phyloP scores from a whole-genome alignment of 2,113 vertebrate species.

The Puma concolor region DNA sequence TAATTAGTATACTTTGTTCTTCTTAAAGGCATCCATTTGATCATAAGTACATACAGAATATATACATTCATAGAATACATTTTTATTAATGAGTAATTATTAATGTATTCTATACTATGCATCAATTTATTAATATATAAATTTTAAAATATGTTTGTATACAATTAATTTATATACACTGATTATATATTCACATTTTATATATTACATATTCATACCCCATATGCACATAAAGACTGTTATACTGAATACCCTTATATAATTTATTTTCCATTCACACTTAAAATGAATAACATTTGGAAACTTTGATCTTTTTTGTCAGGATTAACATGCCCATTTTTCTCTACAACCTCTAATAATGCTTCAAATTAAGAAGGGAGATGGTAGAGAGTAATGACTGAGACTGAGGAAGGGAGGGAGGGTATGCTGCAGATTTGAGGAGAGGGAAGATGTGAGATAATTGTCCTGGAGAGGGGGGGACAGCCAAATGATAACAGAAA shows the following conservation, averaged over 20 bases:
- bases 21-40: background rate
- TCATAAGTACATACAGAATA: background rate
- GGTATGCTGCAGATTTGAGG: background rate
- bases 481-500: background rate
- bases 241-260: background rate
- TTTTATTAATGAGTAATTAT: background rate
- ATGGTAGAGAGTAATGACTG: background rate
- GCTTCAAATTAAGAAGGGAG: background rate
- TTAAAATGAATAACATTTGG: background rate
- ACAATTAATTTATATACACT: background rate
- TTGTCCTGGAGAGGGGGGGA: background rate
- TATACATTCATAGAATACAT: background rate
- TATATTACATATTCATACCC: background rate
- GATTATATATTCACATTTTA: background rate
- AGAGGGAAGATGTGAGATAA: background rate
- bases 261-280: constrained; percentile 19
- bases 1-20: background rate
- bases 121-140: background rate
- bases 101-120: background rate
- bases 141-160: background rate
- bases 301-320: constrained; percentile 14
- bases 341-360: background rate
- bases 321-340: background rate
- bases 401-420: background rate
- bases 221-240: background rate